Evolutionary conservation across 1,140 invertebrate species (phyloP).

Genomic region (Anastrepha obliqua): DNA sequence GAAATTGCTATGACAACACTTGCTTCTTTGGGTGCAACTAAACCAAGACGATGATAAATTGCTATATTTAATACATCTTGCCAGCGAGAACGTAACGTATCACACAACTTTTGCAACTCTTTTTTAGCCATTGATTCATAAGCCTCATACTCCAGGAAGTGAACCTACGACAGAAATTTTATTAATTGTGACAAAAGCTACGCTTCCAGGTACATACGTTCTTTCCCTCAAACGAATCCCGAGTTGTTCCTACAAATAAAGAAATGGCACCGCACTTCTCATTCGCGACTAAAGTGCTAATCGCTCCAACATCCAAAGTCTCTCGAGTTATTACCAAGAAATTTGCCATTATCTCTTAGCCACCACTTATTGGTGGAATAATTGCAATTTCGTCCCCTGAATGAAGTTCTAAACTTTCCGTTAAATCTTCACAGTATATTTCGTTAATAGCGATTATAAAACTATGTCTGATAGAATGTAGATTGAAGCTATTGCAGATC

Average conservation of each 20-base stretch:
- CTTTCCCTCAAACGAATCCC: slow-evolving; percentile 92
- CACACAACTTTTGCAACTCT: slow-evolving; percentile 87
- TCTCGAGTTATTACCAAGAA: slow-evolving; percentile 82
- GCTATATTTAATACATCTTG: slow-evolving; percentile 84
- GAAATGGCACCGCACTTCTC: slow-evolving; percentile 90
- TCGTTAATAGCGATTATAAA: slow-evolving; percentile 89
- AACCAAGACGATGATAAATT: slow-evolving; percentile 87
- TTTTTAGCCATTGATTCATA: slow-evolving; percentile 94
- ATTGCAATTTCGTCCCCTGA: slow-evolving; percentile 86
- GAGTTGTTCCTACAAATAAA: slow-evolving; percentile 92
- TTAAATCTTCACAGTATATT: slow-evolving; percentile 78
- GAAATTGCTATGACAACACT: slow-evolving; percentile 94
- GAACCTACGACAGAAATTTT: slow-evolving; percentile 77
- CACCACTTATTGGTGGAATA: slow-evolving; percentile 92
- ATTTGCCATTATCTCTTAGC: slow-evolving; percentile 78
- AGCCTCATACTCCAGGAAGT: slow-evolving; percentile 92
- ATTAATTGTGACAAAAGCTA: neutral
- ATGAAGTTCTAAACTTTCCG: slow-evolving; percentile 76
- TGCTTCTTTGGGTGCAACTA: slow-evolving; percentile 90
- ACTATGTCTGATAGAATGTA: slow-evolving; percentile 81
- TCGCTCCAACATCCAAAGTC: slow-evolving; percentile 81
- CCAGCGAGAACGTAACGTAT: slow-evolving; percentile 83
- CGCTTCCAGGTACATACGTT: slow-evolving; percentile 73
- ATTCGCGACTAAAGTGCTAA: slow-evolving; percentile 81
- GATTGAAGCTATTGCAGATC: slow-evolving; percentile 79